These are phyloP conservation scores for Brachionus calyciflorus DNA, from an alignment of 1,140 invertebrate genomes.

Conservation along the genomic window DNA sequence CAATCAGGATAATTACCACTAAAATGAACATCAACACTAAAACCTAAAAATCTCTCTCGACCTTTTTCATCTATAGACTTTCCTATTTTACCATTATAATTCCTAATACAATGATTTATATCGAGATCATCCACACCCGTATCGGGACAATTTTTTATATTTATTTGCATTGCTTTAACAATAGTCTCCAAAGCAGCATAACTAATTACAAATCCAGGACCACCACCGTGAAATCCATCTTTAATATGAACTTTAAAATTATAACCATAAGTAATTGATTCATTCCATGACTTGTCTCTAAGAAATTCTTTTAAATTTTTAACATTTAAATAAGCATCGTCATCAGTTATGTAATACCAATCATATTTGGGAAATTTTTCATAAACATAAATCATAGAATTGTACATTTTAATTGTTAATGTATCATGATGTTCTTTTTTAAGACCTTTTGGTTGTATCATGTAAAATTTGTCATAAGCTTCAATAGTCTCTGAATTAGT, in stretches of 20 bases:
- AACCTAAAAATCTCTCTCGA: conserved; percentile 17
- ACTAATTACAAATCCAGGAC: conserved; percentile 56
- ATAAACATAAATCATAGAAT: no score
- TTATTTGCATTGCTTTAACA: not conserved
- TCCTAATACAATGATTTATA: conserved; percentile 3
- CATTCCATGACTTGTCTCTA: no score
- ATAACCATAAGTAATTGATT: no score
- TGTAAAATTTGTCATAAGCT: conserved; percentile 5
- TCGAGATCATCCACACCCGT: conserved; percentile 4
- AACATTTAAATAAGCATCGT: no score
- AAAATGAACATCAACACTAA: no score
- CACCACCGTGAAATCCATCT: no score
- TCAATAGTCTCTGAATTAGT: not conserved
- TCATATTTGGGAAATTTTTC: no score
- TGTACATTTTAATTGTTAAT: not conserved
- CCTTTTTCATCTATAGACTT: not conserved
- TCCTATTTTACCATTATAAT: not conserved
- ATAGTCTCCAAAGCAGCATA: not conserved
- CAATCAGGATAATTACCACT: no score
- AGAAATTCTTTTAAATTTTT: no score
- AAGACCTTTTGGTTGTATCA: not conserved
- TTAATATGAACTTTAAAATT: no score
- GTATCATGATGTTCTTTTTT: not conserved
- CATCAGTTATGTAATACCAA: no score
- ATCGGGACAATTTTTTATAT: not conserved